Base-by-base conservation (phyloP, 2,797 vertebrate genomes). In the Neosilurus mollespiculum region DNA sequence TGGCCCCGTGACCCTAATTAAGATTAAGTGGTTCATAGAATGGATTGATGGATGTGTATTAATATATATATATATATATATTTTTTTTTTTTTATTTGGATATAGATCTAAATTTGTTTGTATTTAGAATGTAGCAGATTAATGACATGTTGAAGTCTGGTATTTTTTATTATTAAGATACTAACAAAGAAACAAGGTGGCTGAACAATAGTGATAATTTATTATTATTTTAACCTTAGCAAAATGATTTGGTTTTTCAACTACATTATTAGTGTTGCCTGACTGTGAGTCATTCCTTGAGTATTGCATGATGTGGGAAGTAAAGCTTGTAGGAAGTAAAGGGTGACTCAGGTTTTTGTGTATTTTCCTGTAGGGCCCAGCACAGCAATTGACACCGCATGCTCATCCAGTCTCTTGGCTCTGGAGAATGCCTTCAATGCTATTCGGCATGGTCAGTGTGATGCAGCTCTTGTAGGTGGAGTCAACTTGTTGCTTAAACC, bases 401-500 rank as follows among this genome's bases (percentile, higher is more conserved):
- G 98, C 90, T 99, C 98, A 65, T 99, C 98, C 83, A 97, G 97
- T 90, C 92, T 99, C 8, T 51, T 97, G 24, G 97, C 97, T 58
- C 86, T 99, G 88, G 96, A 98, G 88, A 96, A 90, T 0, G 98
- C 97, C 85, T 99, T 94, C 87, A 95, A 97, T 6, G 97, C 96
- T 85, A 96, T 99, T 75, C 89, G 86, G 20, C 91, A 93, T 0
- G 97, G 97, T 20, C 90, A 87, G 1, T 99, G 97, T 87, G 92
- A 95, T 0, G 88, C 96, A 0, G 98, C 98, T 56, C 87, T 99
- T 0, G 96, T 98, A 16, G 97, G 96, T 0, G 98, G 98, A 37
- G 95, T 98, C 86, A 99, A 97, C 85, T 0, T 99, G 71, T 86
- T 99, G 70, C 94, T 99, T 51, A 99, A 99, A 88, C 98, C 98